A percentile compares a stretch with the other conserved stretches of the same genome.
These are phyloP conservation scores for Cyphomyrus plagiostoma DNA, from an alignment of 2,113 vertebrate genomes.

Conservation along the genomic window DNA sequence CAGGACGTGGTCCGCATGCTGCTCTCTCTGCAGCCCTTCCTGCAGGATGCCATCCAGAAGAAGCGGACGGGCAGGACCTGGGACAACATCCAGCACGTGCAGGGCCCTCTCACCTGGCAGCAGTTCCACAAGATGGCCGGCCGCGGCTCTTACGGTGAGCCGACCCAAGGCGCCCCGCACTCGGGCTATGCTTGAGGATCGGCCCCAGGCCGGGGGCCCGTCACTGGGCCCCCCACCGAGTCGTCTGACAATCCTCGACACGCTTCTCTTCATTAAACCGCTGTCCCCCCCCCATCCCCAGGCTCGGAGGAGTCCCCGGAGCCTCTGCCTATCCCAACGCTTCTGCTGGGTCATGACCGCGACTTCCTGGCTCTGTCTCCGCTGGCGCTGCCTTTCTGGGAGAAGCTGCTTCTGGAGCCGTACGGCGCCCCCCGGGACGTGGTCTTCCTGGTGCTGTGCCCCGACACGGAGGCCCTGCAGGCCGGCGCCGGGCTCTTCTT, in stretches of 20 bases:
- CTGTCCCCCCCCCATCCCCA: slow-evolving; percentile 20
- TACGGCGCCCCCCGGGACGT: slow-evolving; percentile 89
- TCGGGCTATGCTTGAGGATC: not conserved
- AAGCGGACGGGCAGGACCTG: slow-evolving; percentile 92
- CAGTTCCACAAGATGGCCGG: slow-evolving; percentile 99
- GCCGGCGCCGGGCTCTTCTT: slow-evolving; percentile 86
- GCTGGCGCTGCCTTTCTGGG: slow-evolving; percentile 91
- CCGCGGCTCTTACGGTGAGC: slow-evolving; percentile 84
- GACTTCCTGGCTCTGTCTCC: slow-evolving; percentile 94
- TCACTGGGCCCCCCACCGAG: not conserved
- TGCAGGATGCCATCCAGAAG: slow-evolving; percentile 97
- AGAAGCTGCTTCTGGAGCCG: slow-evolving; percentile 88
- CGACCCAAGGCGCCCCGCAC: not conserved
- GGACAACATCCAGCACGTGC: slow-evolving; percentile 98
- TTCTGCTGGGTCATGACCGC: slow-evolving; percentile 92
- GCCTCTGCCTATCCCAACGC: slow-evolving; percentile 83
- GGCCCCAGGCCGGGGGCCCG: not conserved
- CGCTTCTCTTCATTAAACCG: not conserved
- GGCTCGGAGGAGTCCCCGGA: slow-evolving; percentile 96
- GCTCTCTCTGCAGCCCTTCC: slow-evolving; percentile 89
- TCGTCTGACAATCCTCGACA: not conserved
- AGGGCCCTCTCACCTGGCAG: slow-evolving; percentile 97
- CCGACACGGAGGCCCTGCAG: slow-evolving; percentile 84
- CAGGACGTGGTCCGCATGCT: slow-evolving; percentile 96
- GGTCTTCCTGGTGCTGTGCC: slow-evolving; percentile 92